phyloP scores from a whole-genome alignment of 2,797 vertebrate genomes.

The Lycodopsis pacificus region DNA sequence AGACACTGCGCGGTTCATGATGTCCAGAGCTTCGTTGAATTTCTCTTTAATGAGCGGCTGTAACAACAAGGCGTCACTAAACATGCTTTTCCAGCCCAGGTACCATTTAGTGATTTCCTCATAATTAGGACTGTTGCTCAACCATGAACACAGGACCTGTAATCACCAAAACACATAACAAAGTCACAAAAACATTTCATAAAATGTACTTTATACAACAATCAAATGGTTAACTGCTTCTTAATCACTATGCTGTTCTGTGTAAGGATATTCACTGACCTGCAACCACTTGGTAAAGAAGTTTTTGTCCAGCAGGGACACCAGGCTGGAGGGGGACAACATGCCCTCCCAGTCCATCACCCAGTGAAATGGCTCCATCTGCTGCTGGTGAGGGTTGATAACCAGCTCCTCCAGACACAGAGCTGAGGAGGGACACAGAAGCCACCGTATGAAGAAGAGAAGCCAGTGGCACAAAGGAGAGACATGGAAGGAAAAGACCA shows the following conservation, averaged over 20 bases:
- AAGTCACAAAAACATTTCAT: neutral
- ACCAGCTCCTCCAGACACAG: slow-evolving; percentile 94
- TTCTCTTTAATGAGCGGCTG: slow-evolving; percentile 96
- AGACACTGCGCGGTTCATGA: slow-evolving; percentile 97
- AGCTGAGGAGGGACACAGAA: slow-evolving; percentile 77
- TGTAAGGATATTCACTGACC: slow-evolving; percentile 78
- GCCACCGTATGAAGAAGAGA: neutral
- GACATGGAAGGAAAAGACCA: neutral
- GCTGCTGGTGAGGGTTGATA: slow-evolving; percentile 98
- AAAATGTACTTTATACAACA: neutral
- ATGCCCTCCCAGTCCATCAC: slow-evolving; percentile 98
- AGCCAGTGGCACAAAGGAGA: neutral
- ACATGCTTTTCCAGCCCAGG: slow-evolving; percentile 97
- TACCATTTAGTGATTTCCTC: slow-evolving; percentile 99
- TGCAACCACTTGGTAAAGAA: slow-evolving; percentile 99
- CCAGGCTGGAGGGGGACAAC: slow-evolving; percentile 93
- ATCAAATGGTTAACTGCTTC: neutral
- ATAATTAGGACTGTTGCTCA: slow-evolving; percentile 97
- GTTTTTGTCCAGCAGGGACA: slow-evolving; percentile 95
- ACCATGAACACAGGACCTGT: slow-evolving; percentile 98
- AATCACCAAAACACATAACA: slow-evolving; percentile 23
- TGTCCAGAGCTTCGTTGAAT: slow-evolving; percentile 96
- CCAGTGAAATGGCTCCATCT: slow-evolving; percentile 98
- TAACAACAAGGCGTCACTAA: slow-evolving; percentile 92
- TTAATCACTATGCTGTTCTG: neutral